These are phyloP conservation scores for Caerostris extrusa DNA, from an alignment of 1,140 invertebrate genomes.

Conservation along the genomic window DNA sequence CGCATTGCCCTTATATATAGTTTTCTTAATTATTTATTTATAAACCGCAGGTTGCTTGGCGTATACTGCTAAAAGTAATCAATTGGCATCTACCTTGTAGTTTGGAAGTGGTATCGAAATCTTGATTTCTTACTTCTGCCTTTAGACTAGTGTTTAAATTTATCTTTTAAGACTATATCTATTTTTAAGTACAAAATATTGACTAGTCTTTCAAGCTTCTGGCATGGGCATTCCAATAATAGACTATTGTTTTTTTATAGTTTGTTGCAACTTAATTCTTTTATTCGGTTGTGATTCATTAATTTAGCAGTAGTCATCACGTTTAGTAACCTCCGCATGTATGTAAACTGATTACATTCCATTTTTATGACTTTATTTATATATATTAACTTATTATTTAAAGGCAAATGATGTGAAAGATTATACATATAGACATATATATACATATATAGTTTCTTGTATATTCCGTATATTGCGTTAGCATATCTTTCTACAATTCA, in stretches of 20 bases:
- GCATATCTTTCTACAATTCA: slow-evolving; percentile 71
- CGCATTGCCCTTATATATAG: slow-evolving; percentile 19
- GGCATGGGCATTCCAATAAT: not conserved
- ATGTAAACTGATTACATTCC: slow-evolving; percentile 15
- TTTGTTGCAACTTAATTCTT: not conserved
- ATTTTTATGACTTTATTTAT: slow-evolving; percentile 44
- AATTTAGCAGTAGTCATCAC: slow-evolving; percentile 18
- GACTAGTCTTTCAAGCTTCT: too few species aligned
- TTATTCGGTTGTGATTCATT: not conserved
- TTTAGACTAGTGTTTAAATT: too few species aligned
- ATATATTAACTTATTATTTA: slow-evolving; percentile 37
- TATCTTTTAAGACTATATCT: too few species aligned
- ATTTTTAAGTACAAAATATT: too few species aligned
- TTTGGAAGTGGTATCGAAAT: not conserved
- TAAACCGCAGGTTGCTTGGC: slow-evolving; percentile 15
- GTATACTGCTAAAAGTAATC: slow-evolving; percentile 34
- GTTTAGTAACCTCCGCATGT: not conserved
- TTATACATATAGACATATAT: slow-evolving; percentile 66
- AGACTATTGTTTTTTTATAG: not conserved
- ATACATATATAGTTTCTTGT: slow-evolving; percentile 74
- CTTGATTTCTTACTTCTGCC: not conserved
- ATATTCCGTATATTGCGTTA: slow-evolving; percentile 74
- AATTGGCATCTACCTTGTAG: not conserved
- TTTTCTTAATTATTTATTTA: slow-evolving; percentile 33
- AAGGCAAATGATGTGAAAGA: slow-evolving; percentile 39